Conservation (phyloP, 2,888 invertebrate genomes). For the Poecilobothrus nobilitatus region DNA sequence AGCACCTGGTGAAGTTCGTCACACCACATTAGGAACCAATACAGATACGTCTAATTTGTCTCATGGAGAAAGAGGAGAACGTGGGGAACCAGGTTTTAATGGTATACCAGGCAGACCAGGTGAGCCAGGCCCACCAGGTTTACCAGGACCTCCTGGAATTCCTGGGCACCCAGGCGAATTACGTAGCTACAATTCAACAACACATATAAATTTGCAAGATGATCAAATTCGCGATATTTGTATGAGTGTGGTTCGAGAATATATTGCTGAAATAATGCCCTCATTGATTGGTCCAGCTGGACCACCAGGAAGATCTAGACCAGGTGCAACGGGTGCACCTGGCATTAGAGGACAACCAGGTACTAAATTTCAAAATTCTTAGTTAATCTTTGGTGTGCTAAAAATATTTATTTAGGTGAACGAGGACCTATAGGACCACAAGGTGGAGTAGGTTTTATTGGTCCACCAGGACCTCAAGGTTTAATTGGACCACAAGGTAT, state of each 20-base stretch:
- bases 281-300: constrained; percentile 56
- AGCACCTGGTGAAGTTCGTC: constrained; percentile 8
- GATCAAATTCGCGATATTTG: constrained; percentile 73
- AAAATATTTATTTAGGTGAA: constrained; percentile 44
- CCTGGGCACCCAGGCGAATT: constrained; percentile 47
- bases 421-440: constrained; percentile 48
- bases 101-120: constrained; percentile 9
- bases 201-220: constrained; percentile 38
- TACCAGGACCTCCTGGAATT: constrained; percentile 38
- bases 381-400: constrained; percentile 3
- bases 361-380: constrained; percentile 10
- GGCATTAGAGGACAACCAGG: constrained; percentile 52
- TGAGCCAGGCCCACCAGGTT: constrained; percentile 26
- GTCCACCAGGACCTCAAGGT: constrained; percentile 56
- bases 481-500: constrained; percentile 50
- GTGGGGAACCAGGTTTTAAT: constrained; percentile 17
- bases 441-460: constrained; percentile 65
- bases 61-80: constrained; percentile 40
- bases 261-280: constrained; percentile 61
- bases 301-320: constrained; percentile 54
- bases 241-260: constrained; percentile 67
- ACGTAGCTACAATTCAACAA: constrained; percentile 24
- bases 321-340: constrained; percentile 57
- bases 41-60: neutral
- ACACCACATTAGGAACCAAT: neutral